phyloP scores from a whole-genome alignment of 2,113 vertebrate genomes.

The Eptesicus fuscus region DNA sequence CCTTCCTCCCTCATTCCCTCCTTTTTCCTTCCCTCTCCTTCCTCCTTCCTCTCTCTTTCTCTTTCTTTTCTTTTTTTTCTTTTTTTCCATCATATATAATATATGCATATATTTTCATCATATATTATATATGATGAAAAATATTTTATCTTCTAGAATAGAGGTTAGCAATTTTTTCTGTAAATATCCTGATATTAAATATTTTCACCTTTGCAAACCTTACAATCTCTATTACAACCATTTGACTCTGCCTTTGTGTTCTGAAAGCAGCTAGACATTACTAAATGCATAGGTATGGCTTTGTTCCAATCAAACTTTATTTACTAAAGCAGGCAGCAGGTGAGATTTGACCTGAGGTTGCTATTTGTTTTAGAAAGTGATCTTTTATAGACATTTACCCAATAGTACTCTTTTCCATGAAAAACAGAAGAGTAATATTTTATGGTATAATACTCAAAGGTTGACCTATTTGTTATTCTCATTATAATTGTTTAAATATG shows the following conservation, averaged over 20 bases:
- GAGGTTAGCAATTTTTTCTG: not conserved
- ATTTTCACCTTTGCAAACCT: not conserved
- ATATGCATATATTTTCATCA: no score
- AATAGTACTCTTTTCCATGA: not conserved
- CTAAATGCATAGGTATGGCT: not conserved
- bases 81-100: no score
- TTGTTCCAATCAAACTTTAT: not conserved
- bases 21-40: no score
- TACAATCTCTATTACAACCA: not conserved
- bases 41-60: rapidly evolving
- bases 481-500: not conserved
- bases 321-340: not conserved
- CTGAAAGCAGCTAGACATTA: not conserved
- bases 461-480: not conserved
- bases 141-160: not conserved
- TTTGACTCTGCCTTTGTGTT: not conserved
- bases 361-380: not conserved
- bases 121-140: not conserved
- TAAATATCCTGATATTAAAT: not conserved
- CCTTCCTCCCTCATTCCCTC: no score
- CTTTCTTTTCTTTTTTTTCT: no score
- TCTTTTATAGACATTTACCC: not conserved
- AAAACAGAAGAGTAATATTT: not conserved
- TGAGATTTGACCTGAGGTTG: not conserved
- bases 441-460: not conserved